Evolutionary conservation across 1,140 invertebrate genomes (phyloP).

Genomic region (Helicorthomorpha holstii): DNA sequence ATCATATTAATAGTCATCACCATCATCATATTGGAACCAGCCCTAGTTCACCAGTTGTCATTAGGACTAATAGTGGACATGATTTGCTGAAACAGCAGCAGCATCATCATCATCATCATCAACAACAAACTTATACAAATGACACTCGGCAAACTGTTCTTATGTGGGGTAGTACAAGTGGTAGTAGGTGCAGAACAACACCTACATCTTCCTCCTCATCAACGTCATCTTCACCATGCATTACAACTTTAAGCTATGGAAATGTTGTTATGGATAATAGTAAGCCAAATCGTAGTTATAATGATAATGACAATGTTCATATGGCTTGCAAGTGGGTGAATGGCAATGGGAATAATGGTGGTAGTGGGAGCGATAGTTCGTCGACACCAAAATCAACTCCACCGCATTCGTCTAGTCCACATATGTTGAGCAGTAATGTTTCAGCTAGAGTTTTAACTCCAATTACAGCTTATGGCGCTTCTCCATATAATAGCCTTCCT

Average conservation of each 20-base stretch:
- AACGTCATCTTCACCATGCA: background rate
- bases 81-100: constrained; percentile 3
- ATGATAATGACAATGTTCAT: background rate
- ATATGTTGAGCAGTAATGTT: background rate
- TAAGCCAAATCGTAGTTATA: too few species aligned
- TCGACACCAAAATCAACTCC: background rate
- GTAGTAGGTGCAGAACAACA: background rate
- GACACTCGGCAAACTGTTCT: constrained; percentile 60
- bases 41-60: constrained; percentile 31
- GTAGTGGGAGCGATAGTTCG: background rate
- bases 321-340: constrained; percentile 3
- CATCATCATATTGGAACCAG: constrained; percentile 24
- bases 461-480: background rate
- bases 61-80: constrained; percentile 13
- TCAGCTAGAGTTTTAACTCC: background rate
- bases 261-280: too few species aligned
- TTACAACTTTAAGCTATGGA: too few species aligned
- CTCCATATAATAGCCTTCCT: too few species aligned
- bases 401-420: constrained; percentile 6
- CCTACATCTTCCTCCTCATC: background rate
- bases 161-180: constrained; percentile 48
- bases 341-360: too few species aligned
- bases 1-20: background rate
- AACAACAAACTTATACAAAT: constrained; percentile 5
- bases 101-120: too few species aligned